Conservation (phyloP, 1,140 invertebrate genomes). For the Ooceraea biroi region DNA sequence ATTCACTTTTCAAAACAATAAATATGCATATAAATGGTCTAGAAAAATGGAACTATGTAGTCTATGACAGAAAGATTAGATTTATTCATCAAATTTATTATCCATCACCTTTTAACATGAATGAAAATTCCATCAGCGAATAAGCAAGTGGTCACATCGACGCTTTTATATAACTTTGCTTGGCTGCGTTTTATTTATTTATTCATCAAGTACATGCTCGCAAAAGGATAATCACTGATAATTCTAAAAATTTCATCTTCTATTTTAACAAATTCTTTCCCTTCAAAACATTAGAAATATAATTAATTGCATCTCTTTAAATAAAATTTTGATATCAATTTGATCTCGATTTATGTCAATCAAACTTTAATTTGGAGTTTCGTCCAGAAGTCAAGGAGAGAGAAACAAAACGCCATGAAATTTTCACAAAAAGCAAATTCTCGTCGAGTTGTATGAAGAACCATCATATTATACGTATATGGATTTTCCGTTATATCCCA, state of each 20-base stretch:
- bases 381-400: neutral
- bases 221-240: neutral
- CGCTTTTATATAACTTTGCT: constrained; percentile 19
- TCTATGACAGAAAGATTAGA: constrained; percentile 33
- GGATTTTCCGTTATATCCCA: constrained; percentile 10
- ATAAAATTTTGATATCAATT: neutral
- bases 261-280: neutral
- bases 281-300: neutral
- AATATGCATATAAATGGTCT: neutral
- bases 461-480: neutral
- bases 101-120: constrained; percentile 15
- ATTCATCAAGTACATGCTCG: neutral
- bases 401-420: neutral
- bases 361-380: neutral
- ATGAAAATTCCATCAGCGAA: constrained; percentile 44
- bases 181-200: neutral
- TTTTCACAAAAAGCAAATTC: neutral
- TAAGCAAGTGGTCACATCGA: constrained; percentile 28
- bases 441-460: constrained; percentile 1
- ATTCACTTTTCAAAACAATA: neutral
- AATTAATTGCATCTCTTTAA: neutral
- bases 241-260: neutral
- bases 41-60: neutral
- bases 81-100: constrained; percentile 46
- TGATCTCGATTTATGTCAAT: constrained; percentile 9